These are phyloP conservation scores for Athalia circularis DNA, from an alignment of 2,888 invertebrate species.

Conservation along the genomic window DNA sequence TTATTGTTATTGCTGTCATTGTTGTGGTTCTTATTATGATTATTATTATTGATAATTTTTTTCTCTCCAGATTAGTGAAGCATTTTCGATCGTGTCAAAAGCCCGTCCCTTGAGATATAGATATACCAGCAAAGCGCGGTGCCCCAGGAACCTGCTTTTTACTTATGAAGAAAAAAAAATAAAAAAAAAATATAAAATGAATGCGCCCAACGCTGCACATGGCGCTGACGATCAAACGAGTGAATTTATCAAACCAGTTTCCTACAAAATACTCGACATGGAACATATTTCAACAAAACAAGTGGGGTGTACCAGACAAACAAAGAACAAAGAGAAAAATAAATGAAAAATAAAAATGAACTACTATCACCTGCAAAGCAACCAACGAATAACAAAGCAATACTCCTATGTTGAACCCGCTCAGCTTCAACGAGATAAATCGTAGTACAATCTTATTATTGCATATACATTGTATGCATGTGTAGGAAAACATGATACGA, in stretches of 20 bases:
- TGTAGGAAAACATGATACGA: too few species aligned
- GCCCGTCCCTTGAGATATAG: slow-evolving; percentile 11
- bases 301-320: background rate
- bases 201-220: background rate
- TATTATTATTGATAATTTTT: background rate
- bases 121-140: slow-evolving; percentile 26
- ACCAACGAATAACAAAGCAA: slow-evolving; percentile 34
- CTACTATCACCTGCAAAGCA: background rate
- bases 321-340: background rate
- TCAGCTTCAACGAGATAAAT: background rate
- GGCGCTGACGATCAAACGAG: slow-evolving; percentile 32
- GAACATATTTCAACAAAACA: slow-evolving; percentile 26
- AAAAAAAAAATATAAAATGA: background rate
- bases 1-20: background rate
- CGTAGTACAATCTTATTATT: background rate
- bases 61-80: slow-evolving; percentile 1
- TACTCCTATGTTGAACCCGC: slow-evolving; percentile 13
- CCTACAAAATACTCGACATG: slow-evolving; percentile 20
- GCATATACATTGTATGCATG: too few species aligned
- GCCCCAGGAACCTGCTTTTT: slow-evolving; percentile 12
- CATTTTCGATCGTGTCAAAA: slow-evolving; percentile 38
- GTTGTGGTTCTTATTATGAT: background rate
- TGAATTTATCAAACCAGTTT: slow-evolving; percentile 24
- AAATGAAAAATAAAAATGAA: background rate
- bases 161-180: background rate